These are phyloP conservation scores for Isurus oxyrinchus DNA, from an alignment of 2,113 vertebrate species.

Conservation along the genomic window DNA sequence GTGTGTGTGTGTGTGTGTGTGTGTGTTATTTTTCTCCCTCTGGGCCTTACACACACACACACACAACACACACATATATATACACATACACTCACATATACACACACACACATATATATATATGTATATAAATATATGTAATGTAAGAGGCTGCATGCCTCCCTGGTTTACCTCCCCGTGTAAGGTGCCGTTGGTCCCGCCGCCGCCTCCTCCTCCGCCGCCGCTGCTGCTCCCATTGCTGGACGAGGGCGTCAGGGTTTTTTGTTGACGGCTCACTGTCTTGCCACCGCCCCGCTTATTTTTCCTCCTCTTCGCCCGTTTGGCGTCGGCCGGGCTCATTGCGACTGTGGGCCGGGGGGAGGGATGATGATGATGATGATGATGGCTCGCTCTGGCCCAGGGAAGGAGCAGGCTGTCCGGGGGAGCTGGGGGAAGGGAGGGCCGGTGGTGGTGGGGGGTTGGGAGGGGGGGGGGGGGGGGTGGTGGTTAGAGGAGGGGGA, in stretches of 20 bases:
- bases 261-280: conserved; percentile 59
- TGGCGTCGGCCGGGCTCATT: conserved; percentile 94
- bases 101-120: not conserved
- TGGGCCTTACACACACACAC: no score
- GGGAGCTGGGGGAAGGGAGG: not conserved
- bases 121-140: conserved; percentile 29
- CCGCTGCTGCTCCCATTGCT: conserved; percentile 58
- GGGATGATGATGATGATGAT: not conserved
- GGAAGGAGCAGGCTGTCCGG: not conserved
- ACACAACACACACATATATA: not conserved
- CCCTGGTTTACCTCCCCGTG: conserved; percentile 32
- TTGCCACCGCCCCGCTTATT: conserved; percentile 90
- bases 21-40: not conserved
- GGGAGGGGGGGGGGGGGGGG: conserved; percentile 33
- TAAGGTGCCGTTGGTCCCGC: conserved; percentile 46
- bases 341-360: not conserved
- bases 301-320: conserved; percentile 88
- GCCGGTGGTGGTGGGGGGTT: no score
- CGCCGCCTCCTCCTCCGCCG: conserved; percentile 43
- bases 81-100: not conserved
- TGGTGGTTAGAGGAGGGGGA: conserved; percentile 37
- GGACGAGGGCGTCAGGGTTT: conserved; percentile 52
- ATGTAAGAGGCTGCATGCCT: conserved; percentile 28
- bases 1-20: no score
- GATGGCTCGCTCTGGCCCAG: not conserved